phyloP scores from a whole-genome alignment of 1,140 invertebrate genomes.

The Elymnias hypermnestra region DNA sequence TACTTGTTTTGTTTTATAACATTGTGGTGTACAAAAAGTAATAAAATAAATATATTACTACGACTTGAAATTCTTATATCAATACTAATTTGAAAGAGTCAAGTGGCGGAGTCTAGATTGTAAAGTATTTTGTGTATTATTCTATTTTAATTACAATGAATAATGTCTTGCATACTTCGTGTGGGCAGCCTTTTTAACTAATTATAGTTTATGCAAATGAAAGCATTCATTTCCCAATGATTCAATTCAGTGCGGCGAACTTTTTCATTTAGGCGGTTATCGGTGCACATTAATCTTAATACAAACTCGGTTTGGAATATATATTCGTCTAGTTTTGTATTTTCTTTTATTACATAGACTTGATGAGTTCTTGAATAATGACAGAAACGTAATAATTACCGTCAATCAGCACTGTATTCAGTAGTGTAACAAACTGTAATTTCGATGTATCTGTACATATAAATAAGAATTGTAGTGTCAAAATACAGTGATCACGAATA shows the following conservation, averaged over 20 bases:
- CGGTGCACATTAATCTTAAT: constrained; percentile 40
- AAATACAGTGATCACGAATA: too few species aligned
- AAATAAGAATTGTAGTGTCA: too few species aligned
- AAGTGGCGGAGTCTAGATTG: too few species aligned
- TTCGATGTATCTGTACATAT: too few species aligned
- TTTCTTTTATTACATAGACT: neutral
- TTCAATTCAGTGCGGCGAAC: constrained; percentile 42
- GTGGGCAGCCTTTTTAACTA: constrained; percentile 39
- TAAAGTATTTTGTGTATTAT: too few species aligned
- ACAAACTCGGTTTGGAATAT: constrained; percentile 25
- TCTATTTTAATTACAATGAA: too few species aligned
- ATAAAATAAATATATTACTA: too few species aligned
- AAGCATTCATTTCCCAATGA: constrained; percentile 48
- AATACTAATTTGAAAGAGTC: neutral
- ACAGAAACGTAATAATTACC: too few species aligned
- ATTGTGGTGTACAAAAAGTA: too few species aligned
- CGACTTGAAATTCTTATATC: neutral
- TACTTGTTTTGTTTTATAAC: too few species aligned
- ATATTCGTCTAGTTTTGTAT: constrained; percentile 16
- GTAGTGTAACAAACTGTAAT: too few species aligned
- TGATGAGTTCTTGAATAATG: neutral
- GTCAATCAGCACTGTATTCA: too few species aligned
- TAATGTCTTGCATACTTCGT: neutral
- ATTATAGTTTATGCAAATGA: constrained; percentile 60
- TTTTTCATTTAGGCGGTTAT: constrained; percentile 54